Evolutionary conservation across 1,140 invertebrate species (phyloP), one percentile per base, ranked within the genome.

Genomic region (Drosophila parabipectinata): DNA sequence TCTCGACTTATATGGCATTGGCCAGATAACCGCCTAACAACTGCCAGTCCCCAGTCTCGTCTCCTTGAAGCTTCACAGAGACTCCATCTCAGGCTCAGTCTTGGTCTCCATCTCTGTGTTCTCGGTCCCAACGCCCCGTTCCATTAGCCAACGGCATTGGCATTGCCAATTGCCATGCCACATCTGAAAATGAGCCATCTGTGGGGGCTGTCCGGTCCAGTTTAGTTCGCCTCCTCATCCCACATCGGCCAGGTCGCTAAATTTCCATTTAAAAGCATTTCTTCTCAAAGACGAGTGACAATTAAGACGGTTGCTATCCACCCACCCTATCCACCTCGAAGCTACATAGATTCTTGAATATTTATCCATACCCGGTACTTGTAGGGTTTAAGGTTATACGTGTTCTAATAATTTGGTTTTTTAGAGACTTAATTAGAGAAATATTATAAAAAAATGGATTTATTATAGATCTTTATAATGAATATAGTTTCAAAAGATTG

Each of bases 1-100:
- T 83, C 72, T 87, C 82, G 73, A 74, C 81, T 77, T 87, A 78
- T 87, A 85, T 77, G 81, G 81, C 72, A 67, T 54, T 81, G 57
- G 82, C 79, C 78, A 85, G 82, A 87, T 87, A 85, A 82, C 81
- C 81, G 77, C 82, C 79, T 85, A 85, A 85, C 81, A 85, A 85
- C 82, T 81, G 82, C 63, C 60, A 81, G 76, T 72, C 71, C 60
- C 64, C 59, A 74, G 58, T 67, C 57, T 15, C 64, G 56, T 62
- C 57, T 44, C 14, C 24, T 28, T 6, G 26, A 7, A 24, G 24
- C n/a, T 14, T 26, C 59, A 9, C 9, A 21, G 10, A 28, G 26
- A 28, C 34, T 37, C 34, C 34, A 37, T 37, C 34, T 37, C 30
- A 26, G 64, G 53, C 56, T 64, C 44, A 21, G 56, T 55, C 47